Base-by-base conservation (phyloP, 2,888 invertebrate genomes). In the Mystacides longicornis region DNA sequence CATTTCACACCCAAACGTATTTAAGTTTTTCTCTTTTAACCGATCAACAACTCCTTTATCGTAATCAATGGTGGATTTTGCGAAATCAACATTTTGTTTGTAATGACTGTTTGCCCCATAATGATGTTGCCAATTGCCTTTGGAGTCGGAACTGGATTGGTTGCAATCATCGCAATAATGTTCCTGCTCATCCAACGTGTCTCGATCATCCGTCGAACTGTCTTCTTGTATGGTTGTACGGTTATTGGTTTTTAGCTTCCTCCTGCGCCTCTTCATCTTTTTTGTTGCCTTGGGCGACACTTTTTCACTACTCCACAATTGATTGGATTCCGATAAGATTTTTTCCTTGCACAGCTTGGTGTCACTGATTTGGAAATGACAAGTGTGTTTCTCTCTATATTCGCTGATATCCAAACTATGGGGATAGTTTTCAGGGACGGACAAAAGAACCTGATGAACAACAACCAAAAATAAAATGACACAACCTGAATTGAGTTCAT, bases 251-350 rank as follows among this genome's bases (percentile, higher is more conserved):
- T 5, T 46, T 27, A 7, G 5, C 37, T 37, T 37, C 3, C 37
- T 37, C 16, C 14, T 23, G n/a, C 42, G 19, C 16, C 51, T 56
- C 3, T 52, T 18, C 56, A 56, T 42, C 49, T 49, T 56, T 33
- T 56, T 56, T 9, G 27, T 21, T 3, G 52, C 52, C 27, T 56
- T 56, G 16, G 56, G 56, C 9, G 56, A 56, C 5, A 56, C 47
- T 37, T 51, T 52, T 11, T 52, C 55, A 21, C 54, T 54, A 27
- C 49, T 54, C 54, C 54, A 54, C 20, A 22, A 33, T 33, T 19
- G 45, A 19, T 21, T 20, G 45, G 45, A 45, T 2, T 49, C 50
- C 2, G 49, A 49, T 11, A 48, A 20, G 16, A 53, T 53, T 11
- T 16, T 45, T n/a, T 52, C 52, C 9, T 46, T 27, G 16, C 42